These are phyloP conservation scores for Ectemnius cavifrons DNA, from an alignment of 2,888 invertebrate species.

Conservation along the genomic window DNA sequence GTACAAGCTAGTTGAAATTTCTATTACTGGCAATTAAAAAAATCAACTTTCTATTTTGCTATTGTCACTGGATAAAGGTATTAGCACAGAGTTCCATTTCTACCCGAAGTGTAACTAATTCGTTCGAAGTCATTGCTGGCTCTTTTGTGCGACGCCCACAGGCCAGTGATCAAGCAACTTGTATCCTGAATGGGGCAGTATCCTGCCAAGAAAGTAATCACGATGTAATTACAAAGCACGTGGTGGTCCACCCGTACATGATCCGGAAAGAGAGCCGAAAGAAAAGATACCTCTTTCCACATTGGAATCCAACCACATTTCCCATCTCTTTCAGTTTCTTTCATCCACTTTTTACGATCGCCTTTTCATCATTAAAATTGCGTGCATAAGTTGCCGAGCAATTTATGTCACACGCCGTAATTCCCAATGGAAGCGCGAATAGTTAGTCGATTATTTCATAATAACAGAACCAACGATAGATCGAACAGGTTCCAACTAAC, in stretches of 20 bases:
- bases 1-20: neutral
- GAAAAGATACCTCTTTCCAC: neutral
- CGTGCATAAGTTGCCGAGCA: neutral
- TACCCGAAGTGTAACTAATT: neutral
- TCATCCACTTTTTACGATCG: slow-evolving; percentile 10
- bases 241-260: slow-evolving; percentile 16
- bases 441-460: neutral
- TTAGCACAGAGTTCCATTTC: neutral
- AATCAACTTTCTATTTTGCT: neutral
- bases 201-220: slow-evolving; percentile 23
- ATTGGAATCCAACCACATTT: slow-evolving; percentile 26
- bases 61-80: neutral
- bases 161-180: neutral
- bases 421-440: neutral
- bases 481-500: neutral
- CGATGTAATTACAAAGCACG: slow-evolving; percentile 34
- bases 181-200: neutral
- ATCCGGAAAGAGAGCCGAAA: slow-evolving; percentile 19
- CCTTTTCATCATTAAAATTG: neutral
- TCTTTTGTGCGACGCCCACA: neutral
- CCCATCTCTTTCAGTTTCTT: slow-evolving; percentile 36
- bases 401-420: neutral
- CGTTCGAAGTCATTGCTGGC: neutral
- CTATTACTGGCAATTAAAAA: neutral
- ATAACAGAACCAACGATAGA: neutral